phyloP scores from a whole-genome alignment of 2,113 vertebrate species.

The Pyrgilauda ruficollis region DNA sequence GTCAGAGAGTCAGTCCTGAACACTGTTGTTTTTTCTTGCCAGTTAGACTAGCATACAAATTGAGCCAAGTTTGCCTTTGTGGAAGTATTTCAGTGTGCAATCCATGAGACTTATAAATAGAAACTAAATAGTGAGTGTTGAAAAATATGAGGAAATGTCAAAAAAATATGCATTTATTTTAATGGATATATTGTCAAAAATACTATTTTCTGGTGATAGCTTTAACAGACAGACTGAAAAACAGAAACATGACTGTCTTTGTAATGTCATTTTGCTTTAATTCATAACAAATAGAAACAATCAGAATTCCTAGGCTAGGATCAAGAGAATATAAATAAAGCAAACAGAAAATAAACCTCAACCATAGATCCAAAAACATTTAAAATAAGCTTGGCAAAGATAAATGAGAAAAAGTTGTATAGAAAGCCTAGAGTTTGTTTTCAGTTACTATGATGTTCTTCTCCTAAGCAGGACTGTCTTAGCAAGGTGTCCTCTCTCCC shows the following conservation, averaged over 20 bases:
- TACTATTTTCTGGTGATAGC: background rate
- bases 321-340: background rate
- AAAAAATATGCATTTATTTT: background rate
- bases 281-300: background rate
- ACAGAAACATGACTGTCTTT: background rate
- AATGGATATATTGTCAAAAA: background rate
- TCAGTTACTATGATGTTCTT: background rate
- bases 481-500: rapidly evolving
- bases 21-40: slow-evolving; percentile 22
- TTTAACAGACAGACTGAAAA: background rate
- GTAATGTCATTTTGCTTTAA: background rate
- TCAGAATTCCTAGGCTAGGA: background rate
- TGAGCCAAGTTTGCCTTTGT: slow-evolving; percentile 21
- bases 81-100: background rate
- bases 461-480: background rate
- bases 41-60: slow-evolving; percentile 37
- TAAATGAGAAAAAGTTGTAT: background rate
- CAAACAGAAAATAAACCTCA: background rate
- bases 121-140: background rate
- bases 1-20: background rate
- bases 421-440: background rate
- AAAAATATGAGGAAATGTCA: background rate
- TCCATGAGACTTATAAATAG: slow-evolving; percentile 1
- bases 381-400: background rate
- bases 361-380: background rate